Conservation (phyloP, 1,140 invertebrate species). For the Agrypnia vestita region DNA sequence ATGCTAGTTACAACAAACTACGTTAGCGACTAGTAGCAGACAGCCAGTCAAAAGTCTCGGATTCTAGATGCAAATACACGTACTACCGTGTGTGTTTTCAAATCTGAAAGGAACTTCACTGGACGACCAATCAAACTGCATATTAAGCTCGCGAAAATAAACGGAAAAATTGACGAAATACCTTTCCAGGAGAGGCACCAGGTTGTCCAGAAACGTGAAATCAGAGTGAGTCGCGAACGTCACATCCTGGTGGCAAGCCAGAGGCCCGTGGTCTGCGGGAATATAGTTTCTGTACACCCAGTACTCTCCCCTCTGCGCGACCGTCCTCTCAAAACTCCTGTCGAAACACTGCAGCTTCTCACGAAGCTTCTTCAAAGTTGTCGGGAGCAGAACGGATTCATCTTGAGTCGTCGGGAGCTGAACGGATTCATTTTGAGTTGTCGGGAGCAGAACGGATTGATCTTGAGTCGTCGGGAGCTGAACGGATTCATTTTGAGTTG, state of each 20-base stretch:
- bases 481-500: too few relatives aligned
- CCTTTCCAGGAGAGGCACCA: constrained; percentile 84
- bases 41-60: too few relatives aligned
- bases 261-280: constrained; percentile 73
- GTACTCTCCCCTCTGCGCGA: constrained; percentile 86
- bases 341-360: constrained; percentile 77
- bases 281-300: constrained; percentile 94
- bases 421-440: too few relatives aligned
- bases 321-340: constrained; percentile 75
- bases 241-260: constrained; percentile 86
- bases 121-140: too few relatives aligned
- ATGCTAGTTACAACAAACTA: too few relatives aligned
- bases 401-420: constrained; percentile 59
- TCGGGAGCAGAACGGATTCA: constrained; percentile 65
- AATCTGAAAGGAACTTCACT: neutral
- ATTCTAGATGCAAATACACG: too few relatives aligned
- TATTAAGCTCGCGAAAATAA: too few relatives aligned
- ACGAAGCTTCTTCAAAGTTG: constrained; percentile 64
- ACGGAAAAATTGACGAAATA: constrained; percentile 59
- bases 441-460: too few relatives aligned
- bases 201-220: constrained; percentile 92
- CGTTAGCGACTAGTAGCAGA: too few relatives aligned
- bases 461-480: too few relatives aligned
- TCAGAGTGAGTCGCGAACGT: constrained; percentile 95
- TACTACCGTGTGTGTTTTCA: too few relatives aligned